Evolutionary conservation across 2,113 vertebrate species (phyloP).

Genomic region (Malurus melanocephalus): DNA sequence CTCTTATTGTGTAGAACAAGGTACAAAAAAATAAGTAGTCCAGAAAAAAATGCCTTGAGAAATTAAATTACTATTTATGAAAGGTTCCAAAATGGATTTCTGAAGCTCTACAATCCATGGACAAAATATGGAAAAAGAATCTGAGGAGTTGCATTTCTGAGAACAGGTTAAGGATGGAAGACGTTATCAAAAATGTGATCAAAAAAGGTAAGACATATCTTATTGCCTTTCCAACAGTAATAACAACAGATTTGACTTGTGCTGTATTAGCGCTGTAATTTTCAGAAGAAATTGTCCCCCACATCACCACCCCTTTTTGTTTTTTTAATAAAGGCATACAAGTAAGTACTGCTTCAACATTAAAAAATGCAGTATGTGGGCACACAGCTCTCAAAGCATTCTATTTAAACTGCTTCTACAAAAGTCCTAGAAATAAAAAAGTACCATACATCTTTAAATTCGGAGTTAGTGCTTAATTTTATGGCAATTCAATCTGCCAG

Average conservation of each 20-base stretch:
- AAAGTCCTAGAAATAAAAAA: slow-evolving; percentile 7
- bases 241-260: neutral
- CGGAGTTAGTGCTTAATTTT: neutral
- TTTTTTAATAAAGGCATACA: neutral
- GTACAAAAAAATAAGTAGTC: neutral
- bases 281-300: neutral
- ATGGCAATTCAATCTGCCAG: neutral
- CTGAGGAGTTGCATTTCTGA: neutral
- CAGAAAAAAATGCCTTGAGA: neutral
- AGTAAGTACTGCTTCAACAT: neutral
- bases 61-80: neutral
- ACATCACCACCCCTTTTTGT: neutral
- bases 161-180: neutral
- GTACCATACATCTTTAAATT: neutral
- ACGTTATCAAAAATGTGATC: neutral
- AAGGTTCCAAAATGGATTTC: neutral
- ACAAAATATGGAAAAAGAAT: neutral
- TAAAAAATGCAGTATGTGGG: neutral
- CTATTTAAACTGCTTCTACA: neutral
- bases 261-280: neutral
- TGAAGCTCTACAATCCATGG: neutral
- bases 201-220: neutral
- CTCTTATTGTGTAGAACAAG: neutral
- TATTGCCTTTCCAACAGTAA: neutral
- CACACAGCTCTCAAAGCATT: neutral